Evolutionary conservation across 2,113 vertebrate species (phyloP).

Genomic region (Saccopteryx leptura): DNA sequence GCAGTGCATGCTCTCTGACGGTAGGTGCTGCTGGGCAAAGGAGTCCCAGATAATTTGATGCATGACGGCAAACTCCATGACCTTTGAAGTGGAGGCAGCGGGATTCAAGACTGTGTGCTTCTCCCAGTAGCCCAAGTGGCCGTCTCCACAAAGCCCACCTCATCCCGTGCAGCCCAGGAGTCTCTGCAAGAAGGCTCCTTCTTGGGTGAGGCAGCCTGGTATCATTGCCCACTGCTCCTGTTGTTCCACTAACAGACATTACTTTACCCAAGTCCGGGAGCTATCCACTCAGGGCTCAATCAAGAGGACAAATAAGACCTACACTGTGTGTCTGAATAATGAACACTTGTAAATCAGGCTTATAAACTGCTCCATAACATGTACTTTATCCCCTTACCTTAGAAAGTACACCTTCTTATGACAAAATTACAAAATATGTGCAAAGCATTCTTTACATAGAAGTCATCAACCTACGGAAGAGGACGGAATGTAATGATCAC

Average conservation of each 20-base stretch:
- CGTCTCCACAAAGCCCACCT: neutral
- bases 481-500: rapidly evolving
- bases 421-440: rapidly evolving
- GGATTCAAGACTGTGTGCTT: rapidly evolving
- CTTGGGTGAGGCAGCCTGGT: neutral
- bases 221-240: rapidly evolving
- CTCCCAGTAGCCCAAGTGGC: neutral
- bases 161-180: neutral
- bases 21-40: neutral
- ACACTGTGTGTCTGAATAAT: rapidly evolving
- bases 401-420: neutral
- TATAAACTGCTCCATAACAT: rapidly evolving
- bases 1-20: no score
- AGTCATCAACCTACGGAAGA: rapidly evolving
- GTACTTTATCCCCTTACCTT: rapidly evolving
- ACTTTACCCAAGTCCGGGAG: neutral
- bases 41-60: rapidly evolving
- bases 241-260: neutral
- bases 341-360: neutral
- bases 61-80: rapidly evolving
- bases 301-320: neutral
- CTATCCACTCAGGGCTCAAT: neutral
- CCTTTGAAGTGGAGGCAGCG: no score
- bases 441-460: rapidly evolving
- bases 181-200: neutral